Base-by-base conservation (phyloP, 2,888 invertebrate genomes). In the Tipula lateralis region DNA sequence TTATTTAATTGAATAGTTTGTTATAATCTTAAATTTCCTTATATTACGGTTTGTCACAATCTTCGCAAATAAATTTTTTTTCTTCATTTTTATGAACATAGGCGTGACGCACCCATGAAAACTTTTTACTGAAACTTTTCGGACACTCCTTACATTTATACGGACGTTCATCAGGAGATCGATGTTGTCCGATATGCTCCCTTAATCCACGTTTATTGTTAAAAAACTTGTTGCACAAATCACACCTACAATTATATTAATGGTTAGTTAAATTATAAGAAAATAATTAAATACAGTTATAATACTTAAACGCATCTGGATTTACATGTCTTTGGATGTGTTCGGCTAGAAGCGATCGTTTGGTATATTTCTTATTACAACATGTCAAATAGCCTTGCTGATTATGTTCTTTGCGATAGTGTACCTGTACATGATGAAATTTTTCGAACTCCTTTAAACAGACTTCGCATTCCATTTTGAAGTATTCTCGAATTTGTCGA, bases 31-130 rank as follows among this genome's bases (percentile, higher is more conserved):
- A 5, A 84, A 9, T 24, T 84, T 1, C 44, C 5, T 44, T n/a
- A 29, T 34, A 9, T 50, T 39, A 84, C 84, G 89, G 88, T 85
- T 88, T 88, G 3, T 88, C 87, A 83, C 90, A 90, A 3, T 88
- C 87, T 13, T 88, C 87, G 82, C 90, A 90, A 0, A 88, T 88
- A 84, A 86, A 86, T 83, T 86, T 86, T 44, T 87, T 86, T 30
- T 83, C 83, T 83, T 87, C 87, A 24, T 85, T 84, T 34, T 86
- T 85, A 83, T 87, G 87, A 13, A 86, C 86, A 2, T 87, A 13
- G 39, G 85, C 86, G 84, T 87, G 87, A 12, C 87, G 86, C 6
- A 87, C 86, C 24, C 86, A 85, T 30, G 86, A 86, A 83, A 86
- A 86, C 84, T 87, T 87, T 39, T 87, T 86, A 0, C 86, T 83